These are phyloP conservation scores for Crypturellus undulatus DNA, from an alignment of 2,113 vertebrate species.

Conservation along the genomic window DNA sequence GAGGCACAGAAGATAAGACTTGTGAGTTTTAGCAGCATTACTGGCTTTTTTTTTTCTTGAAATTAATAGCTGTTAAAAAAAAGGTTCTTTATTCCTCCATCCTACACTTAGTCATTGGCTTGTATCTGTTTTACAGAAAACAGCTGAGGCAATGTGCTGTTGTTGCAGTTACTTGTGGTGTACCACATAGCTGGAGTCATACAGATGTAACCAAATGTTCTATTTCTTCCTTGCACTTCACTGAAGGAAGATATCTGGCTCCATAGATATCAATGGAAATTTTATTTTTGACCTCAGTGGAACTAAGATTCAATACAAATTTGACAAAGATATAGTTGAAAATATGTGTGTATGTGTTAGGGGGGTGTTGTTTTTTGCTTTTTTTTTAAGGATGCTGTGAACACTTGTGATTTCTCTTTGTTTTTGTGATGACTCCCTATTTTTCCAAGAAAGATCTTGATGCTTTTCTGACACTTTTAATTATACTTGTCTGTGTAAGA, in stretches of 20 bases:
- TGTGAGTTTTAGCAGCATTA: not conserved
- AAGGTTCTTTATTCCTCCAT: not conserved
- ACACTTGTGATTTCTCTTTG: not conserved
- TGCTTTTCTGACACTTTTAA: slow-evolving; percentile 40
- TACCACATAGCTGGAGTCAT: not conserved
- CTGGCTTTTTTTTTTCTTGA: not conserved
- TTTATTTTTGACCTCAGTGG: not conserved
- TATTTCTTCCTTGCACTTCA: not conserved
- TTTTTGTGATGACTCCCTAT: not conserved
- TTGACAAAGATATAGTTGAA: not conserved
- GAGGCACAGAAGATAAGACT: not conserved
- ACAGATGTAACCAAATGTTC: not conserved
- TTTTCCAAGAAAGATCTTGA: slow-evolving; percentile 29
- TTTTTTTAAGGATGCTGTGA: not conserved
- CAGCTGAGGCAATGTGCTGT: not conserved
- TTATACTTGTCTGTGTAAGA: slow-evolving; percentile 23
- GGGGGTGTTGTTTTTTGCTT: no score
- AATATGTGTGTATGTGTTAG: not conserved
- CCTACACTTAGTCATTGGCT: not conserved
- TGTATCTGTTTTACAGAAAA: no score
- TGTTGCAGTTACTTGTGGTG: not conserved
- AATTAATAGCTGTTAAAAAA: not conserved
- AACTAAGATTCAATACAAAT: not conserved
- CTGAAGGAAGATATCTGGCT: not conserved
- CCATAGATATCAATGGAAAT: not conserved